A percentile compares a stretch with the other conserved stretches of the same genome.
Conservation (phyloP, 2,888 invertebrate species). For the Epistrophe grossulariae region DNA sequence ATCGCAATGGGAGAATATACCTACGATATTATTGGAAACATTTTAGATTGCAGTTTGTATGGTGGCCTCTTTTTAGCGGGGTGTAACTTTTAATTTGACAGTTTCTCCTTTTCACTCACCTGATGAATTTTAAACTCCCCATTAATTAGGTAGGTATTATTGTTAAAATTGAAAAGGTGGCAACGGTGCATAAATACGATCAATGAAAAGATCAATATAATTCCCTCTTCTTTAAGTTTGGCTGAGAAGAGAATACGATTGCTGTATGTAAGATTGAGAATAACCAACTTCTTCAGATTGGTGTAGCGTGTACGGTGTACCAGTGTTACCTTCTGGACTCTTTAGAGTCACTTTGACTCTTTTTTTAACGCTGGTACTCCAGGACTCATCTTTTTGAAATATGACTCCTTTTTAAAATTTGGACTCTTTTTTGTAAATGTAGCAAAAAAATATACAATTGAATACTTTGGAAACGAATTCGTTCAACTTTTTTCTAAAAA, state of each 20-base stretch:
- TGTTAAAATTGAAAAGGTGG: slow-evolving; percentile 12
- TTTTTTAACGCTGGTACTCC: too few species aligned
- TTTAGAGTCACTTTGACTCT: too few species aligned
- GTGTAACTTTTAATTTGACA: background rate
- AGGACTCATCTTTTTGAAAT: too few species aligned
- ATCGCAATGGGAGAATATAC: background rate
- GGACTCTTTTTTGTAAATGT: too few species aligned
- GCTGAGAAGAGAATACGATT: background rate
- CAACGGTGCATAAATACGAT: slow-evolving; percentile 13
- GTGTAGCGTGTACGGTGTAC: too few species aligned
- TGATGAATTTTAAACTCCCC: slow-evolving; percentile 19
- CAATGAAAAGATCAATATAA: slow-evolving; percentile 13
- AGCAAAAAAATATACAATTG: too few species aligned
- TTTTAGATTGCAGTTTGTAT: background rate
- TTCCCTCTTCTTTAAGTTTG: background rate
- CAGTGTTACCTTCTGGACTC: too few species aligned
- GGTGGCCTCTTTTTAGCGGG: background rate
- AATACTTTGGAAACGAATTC: too few species aligned
- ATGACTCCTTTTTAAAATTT: too few species aligned
- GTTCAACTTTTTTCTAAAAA: too few species aligned
- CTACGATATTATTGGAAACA: background rate
- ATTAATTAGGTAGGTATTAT: slow-evolving; percentile 19
- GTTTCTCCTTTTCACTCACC: slow-evolving; percentile 8
- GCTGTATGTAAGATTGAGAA: background rate
- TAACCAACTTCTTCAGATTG: background rate